Conservation (phyloP, 2,113 vertebrate genomes). For the Eulemur macaco region DNA sequence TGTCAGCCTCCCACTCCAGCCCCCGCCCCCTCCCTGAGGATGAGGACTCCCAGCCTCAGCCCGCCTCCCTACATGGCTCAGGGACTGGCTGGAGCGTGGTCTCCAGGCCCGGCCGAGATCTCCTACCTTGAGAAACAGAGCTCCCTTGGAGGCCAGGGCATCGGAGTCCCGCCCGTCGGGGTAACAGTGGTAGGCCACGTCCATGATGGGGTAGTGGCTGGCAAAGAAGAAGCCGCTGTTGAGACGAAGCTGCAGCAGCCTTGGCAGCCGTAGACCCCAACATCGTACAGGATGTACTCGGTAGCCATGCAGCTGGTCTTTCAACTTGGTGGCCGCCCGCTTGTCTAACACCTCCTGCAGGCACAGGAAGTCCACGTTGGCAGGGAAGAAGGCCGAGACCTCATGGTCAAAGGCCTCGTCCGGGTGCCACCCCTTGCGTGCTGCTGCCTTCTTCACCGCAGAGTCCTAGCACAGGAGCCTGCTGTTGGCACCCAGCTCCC, state of each 20-base stretch:
- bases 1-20: neutral
- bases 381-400: conserved; percentile 98
- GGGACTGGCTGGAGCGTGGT: neutral
- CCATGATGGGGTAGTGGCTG: conserved; percentile 97
- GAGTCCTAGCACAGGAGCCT: conserved; percentile 95
- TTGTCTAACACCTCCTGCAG: conserved; percentile 99
- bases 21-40: too few relatives aligned
- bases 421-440: conserved; percentile 92
- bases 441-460: conserved; percentile 90
- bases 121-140: conserved; percentile 97
- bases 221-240: conserved; percentile 98
- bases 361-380: conserved; percentile 98
- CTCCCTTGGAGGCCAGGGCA: conserved; percentile 95
- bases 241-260: conserved; percentile 95
- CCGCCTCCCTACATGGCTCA: neutral
- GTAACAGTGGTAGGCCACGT: conserved; percentile 96
- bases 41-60: neutral
- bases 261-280: conserved; percentile 94
- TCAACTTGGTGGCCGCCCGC: conserved; percentile 91
- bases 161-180: conserved; percentile 93
- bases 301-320: conserved; percentile 94
- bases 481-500: conserved; percentile 84
- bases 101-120: neutral
- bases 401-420: conserved; percentile 97
- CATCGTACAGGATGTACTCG: conserved; percentile 95